A percentile compares a stretch with the other conserved stretches of the same genome.
These are phyloP conservation scores for Scartelaos histophorus DNA, from an alignment of 2,113 vertebrate genomes.

Conservation along the genomic window DNA sequence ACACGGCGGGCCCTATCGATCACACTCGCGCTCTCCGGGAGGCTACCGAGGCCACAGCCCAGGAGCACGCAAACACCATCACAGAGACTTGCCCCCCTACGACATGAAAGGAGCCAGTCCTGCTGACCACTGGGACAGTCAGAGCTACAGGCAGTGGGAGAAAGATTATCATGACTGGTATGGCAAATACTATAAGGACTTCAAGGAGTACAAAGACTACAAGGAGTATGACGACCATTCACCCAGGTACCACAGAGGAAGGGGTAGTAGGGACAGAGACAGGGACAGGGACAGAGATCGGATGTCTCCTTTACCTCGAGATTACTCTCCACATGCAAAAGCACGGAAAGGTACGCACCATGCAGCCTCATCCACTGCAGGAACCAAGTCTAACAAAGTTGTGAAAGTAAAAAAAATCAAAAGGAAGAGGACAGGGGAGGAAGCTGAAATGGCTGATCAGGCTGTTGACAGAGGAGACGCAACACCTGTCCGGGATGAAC, in stretches of 20 bases:
- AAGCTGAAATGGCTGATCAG: slow-evolving; percentile 82
- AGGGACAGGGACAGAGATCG: slow-evolving; percentile 71
- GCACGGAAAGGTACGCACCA: slow-evolving; percentile 82
- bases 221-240: slow-evolving; percentile 55
- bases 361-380: slow-evolving; percentile 68
- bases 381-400: slow-evolving; percentile 76
- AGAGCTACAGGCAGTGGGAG: slow-evolving; percentile 92
- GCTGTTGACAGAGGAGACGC: slow-evolving; percentile 90
- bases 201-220: slow-evolving; percentile 91
- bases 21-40: slow-evolving; percentile 82
- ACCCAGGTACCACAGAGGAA: slow-evolving; percentile 55
- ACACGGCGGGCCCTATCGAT: slow-evolving; percentile 57
- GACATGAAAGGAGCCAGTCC: slow-evolving; percentile 86
- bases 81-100: slow-evolving; percentile 82
- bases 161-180: slow-evolving; percentile 95
- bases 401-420: slow-evolving; percentile 84
- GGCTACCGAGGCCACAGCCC: slow-evolving; percentile 85
- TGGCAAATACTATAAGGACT: slow-evolving; percentile 83
- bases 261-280: slow-evolving; percentile 65
- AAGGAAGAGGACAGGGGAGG: slow-evolving; percentile 88
- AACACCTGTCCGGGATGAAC: slow-evolving; percentile 94
- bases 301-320: slow-evolving; percentile 79
- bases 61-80: slow-evolving; percentile 80
- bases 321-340: slow-evolving; percentile 86
- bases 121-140: slow-evolving; percentile 82